These are phyloP conservation scores for Psophia crepitans DNA, from an alignment of 2,113 vertebrate genomes.

Conservation along the genomic window DNA sequence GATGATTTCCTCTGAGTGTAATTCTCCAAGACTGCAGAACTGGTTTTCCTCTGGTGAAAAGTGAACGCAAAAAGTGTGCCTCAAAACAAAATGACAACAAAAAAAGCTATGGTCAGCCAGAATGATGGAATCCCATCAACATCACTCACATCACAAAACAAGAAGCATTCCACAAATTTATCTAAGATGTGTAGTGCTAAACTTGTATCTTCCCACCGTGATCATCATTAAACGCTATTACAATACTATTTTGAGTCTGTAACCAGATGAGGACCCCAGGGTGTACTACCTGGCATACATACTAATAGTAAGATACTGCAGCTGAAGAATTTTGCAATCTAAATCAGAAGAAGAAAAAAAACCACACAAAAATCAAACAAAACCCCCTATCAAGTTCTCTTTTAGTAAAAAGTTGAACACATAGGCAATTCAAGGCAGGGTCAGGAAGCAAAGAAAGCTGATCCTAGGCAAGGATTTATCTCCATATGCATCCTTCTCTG, in stretches of 20 bases:
- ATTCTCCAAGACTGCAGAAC: background rate
- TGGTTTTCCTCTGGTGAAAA: background rate
- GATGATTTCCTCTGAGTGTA: background rate
- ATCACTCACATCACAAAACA: rapidly evolving
- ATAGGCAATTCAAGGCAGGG: background rate
- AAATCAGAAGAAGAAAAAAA: background rate
- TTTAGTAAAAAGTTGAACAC: background rate
- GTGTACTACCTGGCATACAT: background rate
- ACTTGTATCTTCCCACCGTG: background rate
- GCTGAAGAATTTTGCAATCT: background rate
- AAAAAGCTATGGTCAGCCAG: background rate
- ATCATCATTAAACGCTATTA: background rate
- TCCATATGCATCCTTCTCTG: background rate
- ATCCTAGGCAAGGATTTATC: background rate
- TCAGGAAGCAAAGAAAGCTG: background rate
- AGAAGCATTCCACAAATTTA: background rate
- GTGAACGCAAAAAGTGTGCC: background rate
- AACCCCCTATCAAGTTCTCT: background rate
- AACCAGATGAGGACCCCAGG: background rate
- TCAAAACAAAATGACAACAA: background rate
- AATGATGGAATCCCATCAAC: background rate
- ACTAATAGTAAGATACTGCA: background rate
- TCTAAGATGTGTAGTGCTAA: background rate
- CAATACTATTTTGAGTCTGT: background rate
- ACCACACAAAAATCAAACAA: no score